Base-by-base conservation (phyloP, 1,140 invertebrate species). In the Hylyphantes graminicola region DNA sequence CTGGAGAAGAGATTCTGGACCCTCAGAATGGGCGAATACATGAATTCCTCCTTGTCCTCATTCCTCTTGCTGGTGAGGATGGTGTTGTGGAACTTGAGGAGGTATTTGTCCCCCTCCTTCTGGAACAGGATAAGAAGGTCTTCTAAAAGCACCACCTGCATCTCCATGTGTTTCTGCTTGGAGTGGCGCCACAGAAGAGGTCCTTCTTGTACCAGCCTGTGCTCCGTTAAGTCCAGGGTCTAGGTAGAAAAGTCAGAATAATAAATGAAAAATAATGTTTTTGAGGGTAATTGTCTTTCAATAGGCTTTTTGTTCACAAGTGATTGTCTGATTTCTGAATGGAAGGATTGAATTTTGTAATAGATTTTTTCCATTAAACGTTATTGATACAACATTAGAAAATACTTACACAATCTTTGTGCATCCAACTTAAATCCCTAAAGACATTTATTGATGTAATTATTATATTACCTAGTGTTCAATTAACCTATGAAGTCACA, bases 121-220 rank as follows among this genome's bases (percentile, higher is more conserved):
- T 97, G 95, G 48, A 98, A 90, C 64, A 98, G 91, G 48, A 98
- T 93, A 86, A 98, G 93, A 88, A 95, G 93, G 87, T 96, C 94
- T 88, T 98, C 95, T 75, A 98, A 91, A 13, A 98, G 90, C 53
- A 98, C 91, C 12, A 97, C 94, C 88, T 97, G 95, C 77, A 98
- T 90, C 87, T 97, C 96, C 11, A 97, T 92, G 57, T 91, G 92
- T 89, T 96, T 96, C 64, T 90, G 89, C 59, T 93, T 93, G 35
- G 90, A 93, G 87, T 93, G 91, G 85, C 93, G 93, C 94, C 93
- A 96, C 87, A 92, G 93, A 50, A 98, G 90, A 6, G 92, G 90
- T 0, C 97, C 97, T 89, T 98, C 96, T 87, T 96, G 93, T 17
- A 98, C 92, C 83, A 98, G 91, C 87, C 85, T 93, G 87, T 96